A percentile compares a stretch with the other conserved stretches of the same genome.
Evolutionary conservation across 1,140 invertebrate species (phyloP).

Genomic region (Protaetia brevitarsis): DNA sequence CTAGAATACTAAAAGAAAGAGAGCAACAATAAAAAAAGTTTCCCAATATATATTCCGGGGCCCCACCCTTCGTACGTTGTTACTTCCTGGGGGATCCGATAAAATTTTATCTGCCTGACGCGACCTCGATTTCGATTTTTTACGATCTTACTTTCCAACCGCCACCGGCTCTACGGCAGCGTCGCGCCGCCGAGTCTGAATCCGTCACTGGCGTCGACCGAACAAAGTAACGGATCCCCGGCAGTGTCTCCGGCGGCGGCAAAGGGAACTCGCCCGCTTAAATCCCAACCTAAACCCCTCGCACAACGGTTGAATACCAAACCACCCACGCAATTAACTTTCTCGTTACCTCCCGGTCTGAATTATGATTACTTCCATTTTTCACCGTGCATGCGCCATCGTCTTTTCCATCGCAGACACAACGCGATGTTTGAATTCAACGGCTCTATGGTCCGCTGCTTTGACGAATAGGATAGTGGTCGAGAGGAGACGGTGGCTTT

Average conservation of each 20-base stretch:
- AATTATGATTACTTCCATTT: conserved; percentile 4
- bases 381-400: too few relatives aligned
- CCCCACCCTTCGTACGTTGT: neutral
- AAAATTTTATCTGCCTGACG: neutral
- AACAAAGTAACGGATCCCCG: neutral
- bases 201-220: neutral
- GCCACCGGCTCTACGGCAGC: neutral
- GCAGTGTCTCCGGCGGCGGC: neutral
- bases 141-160: neutral
- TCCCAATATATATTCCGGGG: neutral
- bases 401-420: too few relatives aligned
- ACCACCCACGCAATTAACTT: conserved; percentile 8
- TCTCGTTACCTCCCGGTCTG: neutral
- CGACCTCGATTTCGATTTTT: neutral
- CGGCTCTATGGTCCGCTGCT: too few relatives aligned
- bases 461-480: too few relatives aligned
- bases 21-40: neutral
- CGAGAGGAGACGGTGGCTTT: too few relatives aligned
- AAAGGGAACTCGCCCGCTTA: too few relatives aligned
- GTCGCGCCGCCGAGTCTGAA: neutral
- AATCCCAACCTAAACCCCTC: too few relatives aligned
- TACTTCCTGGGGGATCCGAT: neutral
- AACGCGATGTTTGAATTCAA: too few relatives aligned
- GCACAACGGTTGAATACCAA: neutral
- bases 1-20: neutral